Evolutionary conservation across 2,888 invertebrate species (phyloP), one percentile per base, ranked within the genome.

Genomic region (Prenolepis imparis): DNA sequence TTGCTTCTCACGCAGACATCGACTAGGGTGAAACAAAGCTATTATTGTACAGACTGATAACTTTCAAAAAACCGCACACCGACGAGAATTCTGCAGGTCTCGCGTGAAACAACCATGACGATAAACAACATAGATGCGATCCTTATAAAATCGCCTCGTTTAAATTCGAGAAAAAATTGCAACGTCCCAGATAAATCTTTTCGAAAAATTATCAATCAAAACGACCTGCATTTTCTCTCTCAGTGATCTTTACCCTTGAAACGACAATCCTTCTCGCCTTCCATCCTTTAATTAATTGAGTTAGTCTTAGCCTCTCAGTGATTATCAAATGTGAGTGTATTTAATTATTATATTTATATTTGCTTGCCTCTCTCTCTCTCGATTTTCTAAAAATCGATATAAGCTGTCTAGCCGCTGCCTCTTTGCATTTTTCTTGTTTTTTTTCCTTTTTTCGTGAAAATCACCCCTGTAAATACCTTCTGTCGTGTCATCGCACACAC

Each of bases 251-350:
- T 36, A 48, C 18, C 28, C 3, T 67, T 36, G n/a, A 8, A 68
- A n/a, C 67, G 41, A 28, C 44, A 83, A 84, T 81, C 67, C 21
- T 80, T 73, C 55, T 63, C 64, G 21, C 59, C 59, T 74, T 80
- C 74, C 85, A 82, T 67, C 82, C 83, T 87, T 77, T 91, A 93
- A 93, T 80, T 80, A 93, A 92, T 93, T 91, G 94, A 93, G 94
- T 94, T 94, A 94, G 94, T 94, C 94, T 94, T 94, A 94, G 94
- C 93, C 94, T 94, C 94, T 94, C 94, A 94, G 92, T 94, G 94
- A 94, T 94, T 94, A 94, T 94, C 94, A 94, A 94, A 93, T 93
- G 93, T 94, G 90, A 93, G 92, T 93, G 90, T 92, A 89, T 89
- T 90, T 89, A 88, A 91, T 91, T 89, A 88, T 91, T 89, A 48